Evolutionary conservation across 2,888 invertebrate genomes (phyloP), one percentile per base, ranked within the genome.

Genomic region (Sesia bembeciformis): DNA sequence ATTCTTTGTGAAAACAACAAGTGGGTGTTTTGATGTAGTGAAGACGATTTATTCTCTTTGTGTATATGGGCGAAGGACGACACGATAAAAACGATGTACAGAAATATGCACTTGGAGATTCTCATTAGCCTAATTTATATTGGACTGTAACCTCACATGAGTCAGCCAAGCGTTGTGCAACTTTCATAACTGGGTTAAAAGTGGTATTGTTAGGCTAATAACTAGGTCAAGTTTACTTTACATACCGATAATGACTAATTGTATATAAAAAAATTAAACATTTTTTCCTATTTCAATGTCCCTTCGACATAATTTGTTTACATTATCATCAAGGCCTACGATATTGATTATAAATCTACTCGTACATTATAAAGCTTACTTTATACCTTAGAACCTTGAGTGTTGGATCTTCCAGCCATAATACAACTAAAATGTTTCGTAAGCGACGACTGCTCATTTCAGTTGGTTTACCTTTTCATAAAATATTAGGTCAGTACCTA

Each of bases 141-240:
- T 60, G 57, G 53, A 58, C 58, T 62, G 8, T 61, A 67, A 70
- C 67, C 65, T 69, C 63, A 67, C 57, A 66, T 63, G 68, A 70
- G 58, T 73, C 75, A 71, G 67, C 70, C 73, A 74, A 70, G 67
- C 58, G 64, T 82, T 80, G 78, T 70, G 81, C 73, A 84, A 83
- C 70, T 64, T 70, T 64, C 77, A 79, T 76, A 78, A 78, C 78
- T 78, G 70, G 72, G 78, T 76, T 75, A 74, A 71, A 74, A 39
- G 50, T 68, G 64, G 62, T 72, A 78, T 77, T 80, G 78, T 81
- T 79, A 65, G 70, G 59, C 58, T 61, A 58, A 66, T 59, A 83
- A 72, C 62, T 77, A 63, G 86, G 86, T 78, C 87, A 86, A 85
- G 84, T 81, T 77, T 76, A 76, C 62, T 57, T 55, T 56, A 42